Evolutionary conservation across 2,113 vertebrate species (phyloP), one percentile per base, ranked within the genome.

Genomic region (Onychostoma macrolepis): DNA sequence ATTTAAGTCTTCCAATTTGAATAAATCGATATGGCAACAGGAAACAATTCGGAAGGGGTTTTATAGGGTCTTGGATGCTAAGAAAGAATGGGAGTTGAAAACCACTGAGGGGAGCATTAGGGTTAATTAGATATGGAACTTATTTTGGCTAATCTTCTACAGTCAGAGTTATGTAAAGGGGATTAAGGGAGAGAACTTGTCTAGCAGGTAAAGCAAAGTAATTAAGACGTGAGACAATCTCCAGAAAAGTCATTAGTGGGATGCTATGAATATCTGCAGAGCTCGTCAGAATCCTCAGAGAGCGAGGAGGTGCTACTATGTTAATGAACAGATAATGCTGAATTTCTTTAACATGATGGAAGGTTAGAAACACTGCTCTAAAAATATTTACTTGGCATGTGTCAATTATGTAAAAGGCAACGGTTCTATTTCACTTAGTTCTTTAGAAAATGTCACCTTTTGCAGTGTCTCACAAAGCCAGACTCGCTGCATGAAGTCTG

Each of bases 241-340:
- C 13, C 43, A 82, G 69, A 38, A 67, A 77, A 80, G 63, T 75
- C 85, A 78, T 65, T 75, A 26, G 65, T 33, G 41, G 48, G 86
- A 90, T 89, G 83, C 77, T 90, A 94, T 92, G 90, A 90, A 76
- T 69, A 45, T 72, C 36, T 36, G 21, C 63, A 38, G 5, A 30
- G 80, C 26, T 74, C 24, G 36, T 58, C 72, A 41, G 21, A 88
- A 92, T 30, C 53, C 48, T 50, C 17, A 0, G 69, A 79, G 56
- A 78, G 63, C 24, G 9, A 56, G 45, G 26, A 80, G 63, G 65
- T 74, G 67, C 45, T 56, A 72, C 30, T 28, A 69, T 41, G 26
- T 28, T 86, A 36, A 83, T 79, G 56, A 78, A 10, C 6, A 77
- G 28, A 61, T 50, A 19, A 75, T 43, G 58, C 5, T 48, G 17